These are phyloP conservation scores for Paradoxurus hermaphroditus DNA, from an alignment of 2,113 vertebrate genomes.

Conservation along the genomic window DNA sequence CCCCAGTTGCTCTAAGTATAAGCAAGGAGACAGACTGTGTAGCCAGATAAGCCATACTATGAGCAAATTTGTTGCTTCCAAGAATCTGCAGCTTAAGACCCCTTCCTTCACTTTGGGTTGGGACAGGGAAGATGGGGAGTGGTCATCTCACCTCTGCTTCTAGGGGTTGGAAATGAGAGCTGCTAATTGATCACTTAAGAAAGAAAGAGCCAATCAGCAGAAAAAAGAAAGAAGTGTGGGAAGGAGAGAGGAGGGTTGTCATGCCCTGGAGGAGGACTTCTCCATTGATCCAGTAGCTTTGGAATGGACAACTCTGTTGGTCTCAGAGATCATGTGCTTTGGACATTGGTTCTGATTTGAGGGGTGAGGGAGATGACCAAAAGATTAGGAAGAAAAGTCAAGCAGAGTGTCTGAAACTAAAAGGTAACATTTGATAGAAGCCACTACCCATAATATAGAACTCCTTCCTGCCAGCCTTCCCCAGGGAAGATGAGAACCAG, in stretches of 20 bases:
- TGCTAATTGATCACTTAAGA: neutral
- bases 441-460: neutral
- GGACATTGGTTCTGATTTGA: neutral
- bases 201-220: neutral
- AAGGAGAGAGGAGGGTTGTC: neutral
- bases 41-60: neutral
- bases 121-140: neutral
- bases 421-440: neutral
- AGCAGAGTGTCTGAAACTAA: neutral
- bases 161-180: neutral
- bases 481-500: neutral
- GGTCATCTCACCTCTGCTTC: neutral
- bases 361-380: neutral
- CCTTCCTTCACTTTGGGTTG: neutral
- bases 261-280: neutral
- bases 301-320: neutral
- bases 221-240: neutral
- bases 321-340: constrained; percentile 2
- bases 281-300: neutral
- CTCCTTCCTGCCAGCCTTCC: neutral
- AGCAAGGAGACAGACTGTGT: neutral
- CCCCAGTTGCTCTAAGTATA: neutral
- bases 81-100: neutral
- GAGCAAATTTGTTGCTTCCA: neutral
- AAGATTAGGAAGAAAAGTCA: constrained; percentile 26